Percentiles rank a stretch among this genome's conserved stretches.
Evolutionary conservation across 1,140 invertebrate genomes (phyloP).

Genomic region (Augochlora pura): DNA sequence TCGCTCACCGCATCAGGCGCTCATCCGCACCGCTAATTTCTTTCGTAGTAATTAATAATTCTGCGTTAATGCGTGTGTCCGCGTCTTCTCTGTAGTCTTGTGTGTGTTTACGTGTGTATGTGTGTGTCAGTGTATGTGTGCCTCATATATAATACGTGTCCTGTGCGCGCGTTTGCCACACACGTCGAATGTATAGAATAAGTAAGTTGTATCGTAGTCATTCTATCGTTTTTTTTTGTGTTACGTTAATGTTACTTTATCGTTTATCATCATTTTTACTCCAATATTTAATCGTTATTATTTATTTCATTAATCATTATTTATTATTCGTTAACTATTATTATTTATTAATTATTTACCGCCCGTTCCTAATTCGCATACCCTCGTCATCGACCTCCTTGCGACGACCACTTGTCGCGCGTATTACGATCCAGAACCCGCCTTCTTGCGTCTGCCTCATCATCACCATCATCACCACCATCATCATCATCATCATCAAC

Average conservation of each 20-base stretch:
- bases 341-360: conserved; percentile 25
- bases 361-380: background rate
- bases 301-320: conserved; percentile 53
- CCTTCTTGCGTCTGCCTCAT: background rate
- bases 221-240: conserved; percentile 44
- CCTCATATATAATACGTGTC: no score
- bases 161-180: conserved; percentile 10
- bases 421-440: background rate
- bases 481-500: conserved; percentile 9
- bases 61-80: conserved; percentile 5
- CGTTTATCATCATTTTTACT: conserved; percentile 45
- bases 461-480: background rate
- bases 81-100: background rate
- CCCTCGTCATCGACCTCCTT: background rate
- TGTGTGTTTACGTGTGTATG: no score
- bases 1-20: background rate
- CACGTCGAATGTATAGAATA: conserved; percentile 51
- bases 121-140: no score
- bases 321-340: conserved; percentile 41
- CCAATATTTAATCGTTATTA: conserved; percentile 54
- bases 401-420: no score
- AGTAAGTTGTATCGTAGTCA: conserved; percentile 59
- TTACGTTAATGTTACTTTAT: conserved; percentile 52
- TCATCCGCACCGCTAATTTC: background rate
- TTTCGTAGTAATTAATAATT: conserved; percentile 8